These are phyloP conservation scores for Lipotes vexillifer DNA, from an alignment of 2,113 vertebrate species.

Conservation along the genomic window DNA sequence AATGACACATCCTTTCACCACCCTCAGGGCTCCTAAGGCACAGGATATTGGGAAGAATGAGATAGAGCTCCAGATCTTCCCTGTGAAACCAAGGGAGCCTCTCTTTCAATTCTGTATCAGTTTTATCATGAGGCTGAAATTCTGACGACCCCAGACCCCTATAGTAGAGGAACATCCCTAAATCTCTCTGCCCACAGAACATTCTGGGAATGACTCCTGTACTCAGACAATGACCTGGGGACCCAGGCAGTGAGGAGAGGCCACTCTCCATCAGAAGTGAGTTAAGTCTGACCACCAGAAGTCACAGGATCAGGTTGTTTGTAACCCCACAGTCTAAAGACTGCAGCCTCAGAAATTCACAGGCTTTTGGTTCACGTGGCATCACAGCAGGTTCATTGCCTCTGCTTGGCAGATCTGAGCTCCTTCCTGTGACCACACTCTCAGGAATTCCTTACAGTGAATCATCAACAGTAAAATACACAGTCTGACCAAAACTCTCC, in stretches of 20 bases:
- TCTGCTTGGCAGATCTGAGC: background rate
- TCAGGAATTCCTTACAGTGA: background rate
- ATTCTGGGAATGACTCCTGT: background rate
- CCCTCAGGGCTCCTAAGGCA: no score
- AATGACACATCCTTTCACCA: background rate
- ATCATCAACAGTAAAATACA: background rate
- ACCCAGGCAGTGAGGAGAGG: background rate
- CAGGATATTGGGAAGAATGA: background rate
- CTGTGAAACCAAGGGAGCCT: background rate
- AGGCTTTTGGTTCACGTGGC: background rate
- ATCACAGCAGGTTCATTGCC: background rate
- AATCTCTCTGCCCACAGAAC: background rate
- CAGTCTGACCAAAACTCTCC: background rate
- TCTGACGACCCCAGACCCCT: background rate
- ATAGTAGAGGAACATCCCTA: background rate
- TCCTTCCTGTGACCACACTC: background rate
- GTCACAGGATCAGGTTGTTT: background rate
- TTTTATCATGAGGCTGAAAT: background rate
- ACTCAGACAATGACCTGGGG: background rate
- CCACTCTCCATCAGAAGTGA: background rate
- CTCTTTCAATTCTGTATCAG: background rate
- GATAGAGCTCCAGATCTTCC: background rate
- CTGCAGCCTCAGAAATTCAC: background rate
- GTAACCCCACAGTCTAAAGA: background rate
- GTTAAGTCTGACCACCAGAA: background rate